Conservation (phyloP, 2,888 invertebrate species). For the Villa cingulata region DNA sequence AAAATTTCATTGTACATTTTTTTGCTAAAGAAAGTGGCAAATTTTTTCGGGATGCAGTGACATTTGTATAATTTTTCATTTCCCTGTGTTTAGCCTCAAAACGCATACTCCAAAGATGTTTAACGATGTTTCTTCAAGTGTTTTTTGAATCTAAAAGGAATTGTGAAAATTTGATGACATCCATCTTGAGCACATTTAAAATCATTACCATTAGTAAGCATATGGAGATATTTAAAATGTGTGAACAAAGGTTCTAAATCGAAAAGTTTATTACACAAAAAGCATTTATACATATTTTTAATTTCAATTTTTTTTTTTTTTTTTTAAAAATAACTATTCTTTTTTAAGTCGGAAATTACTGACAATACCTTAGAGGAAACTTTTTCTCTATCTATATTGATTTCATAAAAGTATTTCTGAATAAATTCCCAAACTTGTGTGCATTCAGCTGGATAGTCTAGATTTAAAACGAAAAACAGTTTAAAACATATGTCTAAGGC, state of each 20-base stretch:
- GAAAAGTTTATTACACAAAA: too few species aligned
- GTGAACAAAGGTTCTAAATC: too few species aligned
- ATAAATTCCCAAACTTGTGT: conserved; percentile 4
- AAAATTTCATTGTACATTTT: conserved; percentile 5
- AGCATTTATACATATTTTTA: too few species aligned
- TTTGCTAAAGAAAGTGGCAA: conserved; percentile 1
- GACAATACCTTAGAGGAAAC: too few species aligned
- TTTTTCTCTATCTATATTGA: background rate
- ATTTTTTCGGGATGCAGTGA: conserved; percentile 1
- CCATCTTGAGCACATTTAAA: too few species aligned
- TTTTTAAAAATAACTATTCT: too few species aligned
- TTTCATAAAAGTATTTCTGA: conserved; percentile 4
- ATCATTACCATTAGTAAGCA: too few species aligned
- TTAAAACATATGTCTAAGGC: conserved; percentile 5
- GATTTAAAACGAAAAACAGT: conserved; percentile 6
- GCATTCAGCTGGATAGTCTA: conserved; percentile 4
- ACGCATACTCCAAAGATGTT: conserved; percentile 3
- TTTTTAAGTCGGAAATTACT: too few species aligned
- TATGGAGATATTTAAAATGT: too few species aligned
- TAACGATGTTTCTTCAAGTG: background rate
- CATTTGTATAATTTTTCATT: conserved; percentile 2
- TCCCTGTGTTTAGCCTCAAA: conserved; percentile 5
- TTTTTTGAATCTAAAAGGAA: too few species aligned
- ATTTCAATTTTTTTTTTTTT: too few species aligned
- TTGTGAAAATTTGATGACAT: too few species aligned